Percentiles rank a stretch among this genome's conserved stretches.
Evolutionary conservation across 2,888 invertebrate species (phyloP).

Genomic region (Hermaeophaga mercurialis): DNA sequence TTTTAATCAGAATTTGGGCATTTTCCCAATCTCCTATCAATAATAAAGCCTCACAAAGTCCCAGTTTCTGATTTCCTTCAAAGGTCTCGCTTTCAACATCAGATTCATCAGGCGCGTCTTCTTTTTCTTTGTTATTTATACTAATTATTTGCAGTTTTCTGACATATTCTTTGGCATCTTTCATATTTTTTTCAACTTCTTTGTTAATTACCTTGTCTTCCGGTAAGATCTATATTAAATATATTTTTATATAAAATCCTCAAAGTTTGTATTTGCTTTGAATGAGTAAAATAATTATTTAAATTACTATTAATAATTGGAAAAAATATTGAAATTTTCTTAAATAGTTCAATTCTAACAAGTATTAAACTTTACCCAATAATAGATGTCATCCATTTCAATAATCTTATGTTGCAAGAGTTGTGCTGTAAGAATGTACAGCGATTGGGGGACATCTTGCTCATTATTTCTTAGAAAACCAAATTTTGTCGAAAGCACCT

Average conservation of each 20-base stretch:
- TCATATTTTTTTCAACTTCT: conserved; percentile 81
- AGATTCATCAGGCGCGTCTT: conserved; percentile 71
- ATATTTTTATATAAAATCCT: too few relatives aligned
- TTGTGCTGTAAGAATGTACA: conserved; percentile 89
- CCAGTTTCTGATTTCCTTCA: conserved; percentile 84
- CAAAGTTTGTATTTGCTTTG: too few relatives aligned
- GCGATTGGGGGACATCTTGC: conserved; percentile 75
- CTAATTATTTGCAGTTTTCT: conserved; percentile 82
- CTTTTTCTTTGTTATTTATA: conserved; percentile 79
- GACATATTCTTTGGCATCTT: conserved; percentile 86
- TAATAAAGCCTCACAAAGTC: conserved; percentile 86
- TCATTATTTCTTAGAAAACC: conserved; percentile 70
- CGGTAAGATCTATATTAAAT: conserved; percentile 71
- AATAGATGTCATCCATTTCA: conserved; percentile 84
- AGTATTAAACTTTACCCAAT: too few relatives aligned
- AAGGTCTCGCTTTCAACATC: conserved; percentile 64
- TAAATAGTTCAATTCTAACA: too few relatives aligned
- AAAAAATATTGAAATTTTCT: too few relatives aligned
- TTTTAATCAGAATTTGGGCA: conserved; percentile 77
- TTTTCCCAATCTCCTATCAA: conserved; percentile 90
- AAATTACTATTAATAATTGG: too few relatives aligned
- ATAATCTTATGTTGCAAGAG: conserved; percentile 88
- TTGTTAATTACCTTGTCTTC: conserved; percentile 81
- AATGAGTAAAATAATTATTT: too few relatives aligned
- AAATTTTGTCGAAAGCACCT: conserved; percentile 94